These are phyloP conservation scores for Phorcus lineatus DNA, from an alignment of 2,888 invertebrate species.

Conservation along the genomic window DNA sequence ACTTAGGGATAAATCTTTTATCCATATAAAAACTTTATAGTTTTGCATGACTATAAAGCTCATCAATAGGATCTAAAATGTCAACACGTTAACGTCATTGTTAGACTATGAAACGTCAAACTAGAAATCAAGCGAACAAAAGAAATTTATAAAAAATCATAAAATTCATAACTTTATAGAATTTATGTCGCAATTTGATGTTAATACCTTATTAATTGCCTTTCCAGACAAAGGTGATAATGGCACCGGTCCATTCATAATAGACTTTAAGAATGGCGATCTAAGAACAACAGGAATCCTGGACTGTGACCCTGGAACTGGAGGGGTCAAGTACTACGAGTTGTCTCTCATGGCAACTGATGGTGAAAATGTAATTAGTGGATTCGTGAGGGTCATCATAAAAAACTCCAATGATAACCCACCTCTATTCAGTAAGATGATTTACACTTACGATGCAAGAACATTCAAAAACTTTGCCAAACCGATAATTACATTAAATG, in stretches of 20 bases:
- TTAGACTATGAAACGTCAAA: too few species aligned
- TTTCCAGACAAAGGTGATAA: not conserved
- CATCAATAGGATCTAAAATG: too few species aligned
- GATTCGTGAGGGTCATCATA: not conserved
- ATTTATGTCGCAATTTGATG: too few species aligned
- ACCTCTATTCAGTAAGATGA: not conserved
- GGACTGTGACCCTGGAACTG: not conserved
- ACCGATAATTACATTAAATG: not conserved
- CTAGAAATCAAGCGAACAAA: too few species aligned
- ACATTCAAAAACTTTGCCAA: conserved; percentile 1
- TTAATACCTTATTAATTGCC: not conserved
- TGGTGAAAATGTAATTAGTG: not conserved
- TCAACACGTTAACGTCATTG: too few species aligned
- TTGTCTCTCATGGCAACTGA: not conserved
- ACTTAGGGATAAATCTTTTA: too few species aligned
- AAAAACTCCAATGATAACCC: not conserved
- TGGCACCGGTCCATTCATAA: not conserved
- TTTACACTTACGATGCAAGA: not conserved
- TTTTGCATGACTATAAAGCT: too few species aligned
- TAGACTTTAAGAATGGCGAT: not conserved
- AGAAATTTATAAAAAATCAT: too few species aligned
- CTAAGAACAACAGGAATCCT: not conserved
- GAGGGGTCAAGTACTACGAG: not conserved
- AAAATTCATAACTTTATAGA: too few species aligned
- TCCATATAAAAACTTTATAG: too few species aligned